Evolutionary conservation across 2,113 vertebrate genomes (phyloP), one percentile per base, ranked within the genome.

Genomic region (Xerus inauris): DNA sequence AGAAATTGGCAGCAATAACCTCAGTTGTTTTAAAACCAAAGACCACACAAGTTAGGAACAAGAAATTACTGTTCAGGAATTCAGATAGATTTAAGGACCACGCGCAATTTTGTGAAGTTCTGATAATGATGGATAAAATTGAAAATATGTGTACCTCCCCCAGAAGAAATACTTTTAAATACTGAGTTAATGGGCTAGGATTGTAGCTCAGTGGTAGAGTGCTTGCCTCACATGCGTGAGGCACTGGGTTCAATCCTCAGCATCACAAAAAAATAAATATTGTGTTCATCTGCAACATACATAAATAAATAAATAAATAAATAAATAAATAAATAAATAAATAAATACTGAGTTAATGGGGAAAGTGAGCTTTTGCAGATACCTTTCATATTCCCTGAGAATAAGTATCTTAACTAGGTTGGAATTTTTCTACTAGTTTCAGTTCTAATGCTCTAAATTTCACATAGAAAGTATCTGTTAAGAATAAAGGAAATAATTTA

Each of bases 41-140:
- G 98, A 95, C 98, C 98, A 98, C 97, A 97, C 97, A 98, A 98
- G 97, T 79, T 76, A 97, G 40, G 47, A 22, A 64, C 84, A 93
- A 98, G 83, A 97, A 96, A 92, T 94, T 79, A 87, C 26, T 95
- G 80, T 0, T 87, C 73, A 95, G 84, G 73, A 89, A 87, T 96
- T 98, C 40, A 96, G 87, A 19, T 64, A 96, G 92, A 96, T 64
- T 83, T 91, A 97, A 98, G 83, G 91, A 96, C 86, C 72, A 96
- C 92, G 75, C 91, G 40, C 5, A 83, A 89, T 84, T 92, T 86
- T 82, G 67, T 94, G 94, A 87, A 92, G 20, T 38, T 89, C 91
- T 12, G 0, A 72, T n/a, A 97, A 96, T 40, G 54, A 90, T 11
- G 80, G 72, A 64, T 90, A 42, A 91, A 69, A 73, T 5, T 86